These are phyloP conservation scores for Catharus ustulatus DNA, from an alignment of 2,797 vertebrate genomes.

Conservation along the genomic window DNA sequence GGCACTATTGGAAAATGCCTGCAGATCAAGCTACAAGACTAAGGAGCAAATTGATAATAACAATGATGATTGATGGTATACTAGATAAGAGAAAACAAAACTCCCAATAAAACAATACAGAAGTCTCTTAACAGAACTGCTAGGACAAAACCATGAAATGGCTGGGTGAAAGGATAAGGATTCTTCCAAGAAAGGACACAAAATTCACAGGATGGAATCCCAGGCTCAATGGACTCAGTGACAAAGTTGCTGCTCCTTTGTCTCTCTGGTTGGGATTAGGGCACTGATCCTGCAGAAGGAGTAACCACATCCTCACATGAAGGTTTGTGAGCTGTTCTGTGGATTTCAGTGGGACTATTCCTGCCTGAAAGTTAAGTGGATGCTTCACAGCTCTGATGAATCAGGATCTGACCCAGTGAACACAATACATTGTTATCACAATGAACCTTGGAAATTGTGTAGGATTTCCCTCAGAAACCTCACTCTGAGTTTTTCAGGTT, in stretches of 20 bases:
- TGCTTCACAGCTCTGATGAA: background rate
- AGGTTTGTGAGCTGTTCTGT: background rate
- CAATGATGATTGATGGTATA: constrained; percentile 36
- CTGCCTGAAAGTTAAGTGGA: background rate
- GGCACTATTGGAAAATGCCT: background rate
- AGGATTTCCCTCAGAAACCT: background rate
- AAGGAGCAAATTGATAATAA: constrained; percentile 8
- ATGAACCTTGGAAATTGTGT: background rate
- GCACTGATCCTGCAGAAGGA: background rate
- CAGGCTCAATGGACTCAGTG: background rate
- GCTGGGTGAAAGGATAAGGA: background rate
- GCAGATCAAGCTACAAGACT: constrained; percentile 1
- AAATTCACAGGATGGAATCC: background rate
- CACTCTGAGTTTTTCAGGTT: background rate
- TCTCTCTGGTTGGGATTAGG: background rate
- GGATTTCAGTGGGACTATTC: background rate
- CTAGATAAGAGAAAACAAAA: constrained; percentile 6
- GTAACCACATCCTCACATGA: background rate
- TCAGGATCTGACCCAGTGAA: background rate
- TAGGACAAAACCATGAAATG: background rate
- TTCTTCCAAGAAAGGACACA: background rate
- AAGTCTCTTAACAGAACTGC: background rate
- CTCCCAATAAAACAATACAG: background rate
- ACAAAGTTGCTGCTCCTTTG: background rate
- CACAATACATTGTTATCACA: background rate